Base-by-base conservation (phyloP, 2,888 invertebrate species). In the Dasypolia templi region DNA sequence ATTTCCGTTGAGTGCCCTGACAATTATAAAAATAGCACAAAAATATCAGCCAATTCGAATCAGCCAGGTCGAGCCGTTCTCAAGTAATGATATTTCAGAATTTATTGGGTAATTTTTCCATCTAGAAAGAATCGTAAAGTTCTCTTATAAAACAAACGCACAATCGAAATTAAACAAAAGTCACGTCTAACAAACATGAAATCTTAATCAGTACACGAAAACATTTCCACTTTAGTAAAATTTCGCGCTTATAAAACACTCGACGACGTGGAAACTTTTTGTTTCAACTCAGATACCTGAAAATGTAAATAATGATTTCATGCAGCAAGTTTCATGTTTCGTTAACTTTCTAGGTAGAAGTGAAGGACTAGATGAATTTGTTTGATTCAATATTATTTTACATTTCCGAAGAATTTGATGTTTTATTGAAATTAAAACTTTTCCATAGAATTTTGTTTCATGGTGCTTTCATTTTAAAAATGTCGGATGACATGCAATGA, bases 251-350 rank as follows among this genome's bases (percentile, higher is more conserved):
- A 32, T 63, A 70, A 46, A 77, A 70, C 62, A 58, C n/a, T 65
- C 51, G 44, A 56, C 61, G 22, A 56, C 61, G 22, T 42, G n/a
- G 35, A 74, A 83, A 75, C 39, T 84, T 83, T 49, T 83, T 49
- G 32, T 29, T 59, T 44, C 35, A 61, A 35, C 35, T 62, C 22
- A 29, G 68, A 63, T 77, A 81, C 68, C 62, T 77, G 81, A 73
- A 85, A 82, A 73, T 68, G 29, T 70, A 72, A 75, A 83, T 85
- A 83, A 81, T 78, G 55, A 81, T 79, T 81, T 83, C 73, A 82
- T 67, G 68, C 53, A 53, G 22, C 56, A 70, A 79, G 58, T 82
- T 83, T 71, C 49, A 55, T 69, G 77, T 81, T 72, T 77, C 63
- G 14, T 12, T 63, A 69, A 81, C 51, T 82, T 70, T 67, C 14